Evolutionary conservation across 2,888 invertebrate species (phyloP), one percentile per base, ranked within the genome.

Genomic region (Macrophya annulata): DNA sequence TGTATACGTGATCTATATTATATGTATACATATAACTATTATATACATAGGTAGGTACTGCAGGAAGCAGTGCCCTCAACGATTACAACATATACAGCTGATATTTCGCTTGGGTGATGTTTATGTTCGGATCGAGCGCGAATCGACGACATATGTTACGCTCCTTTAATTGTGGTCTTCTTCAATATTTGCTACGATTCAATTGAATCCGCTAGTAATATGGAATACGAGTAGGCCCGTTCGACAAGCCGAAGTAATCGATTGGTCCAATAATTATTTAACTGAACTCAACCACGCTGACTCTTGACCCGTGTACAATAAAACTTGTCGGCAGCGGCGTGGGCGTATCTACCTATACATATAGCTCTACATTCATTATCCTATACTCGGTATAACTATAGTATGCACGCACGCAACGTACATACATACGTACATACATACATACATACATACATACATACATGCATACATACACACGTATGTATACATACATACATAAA

Each of bases 211-310:
- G 5, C 21, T n/a, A 21, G 21, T n/a, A n/a, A n/a, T n/a, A n/a
- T n/a, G n/a, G n/a, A n/a, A n/a, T n/a, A n/a, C n/a, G n/a, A n/a
- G n/a, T n/a, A n/a, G n/a, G 72, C 25, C 10, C 51, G 31, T 51
- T 77, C 43, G 51, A 31, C 48, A 51, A 15, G 51, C 55, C 12
- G 45, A 4, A 12, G 85, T 86, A 21, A 86, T 88, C 59, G 90
- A 90, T 65, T 82, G 87, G 85, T 62, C 71, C n/a, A 68, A 71
- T 59, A 86, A 85, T 43, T 85, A 87, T 68, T 87, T 84, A 87
- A 71, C 87, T 86, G 74, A 86, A 86, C 90, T 92, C 90, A 95
- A 92, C 88, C 93, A 93, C 3, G 25, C 9, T 89, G 93, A 85
- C 94, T 51, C 77, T 74, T 48, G 25, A 25, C 76, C 25, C 31